Evolutionary conservation across 2,888 invertebrate species (phyloP), one percentile per base, ranked within the genome.

Genomic region (Plusia festucae): DNA sequence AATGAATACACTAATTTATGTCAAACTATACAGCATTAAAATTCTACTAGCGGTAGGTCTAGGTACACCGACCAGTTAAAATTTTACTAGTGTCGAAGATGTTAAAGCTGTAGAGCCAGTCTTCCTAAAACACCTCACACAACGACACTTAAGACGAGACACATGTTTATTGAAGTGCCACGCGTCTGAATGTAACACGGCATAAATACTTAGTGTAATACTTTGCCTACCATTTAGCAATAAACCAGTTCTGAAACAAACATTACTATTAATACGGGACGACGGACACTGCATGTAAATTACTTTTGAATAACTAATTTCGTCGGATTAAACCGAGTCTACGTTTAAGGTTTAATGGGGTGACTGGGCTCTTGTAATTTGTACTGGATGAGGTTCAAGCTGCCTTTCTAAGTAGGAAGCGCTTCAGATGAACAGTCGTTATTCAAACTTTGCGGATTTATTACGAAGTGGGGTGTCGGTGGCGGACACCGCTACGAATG

Each of bases 281-380:
- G 56, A 59, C 79, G 79, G 79, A 72, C 78, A 72, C 67, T 61
- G 79, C 77, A 74, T 79, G 79, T 77, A 79, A 79, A 79, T 79
- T 77, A 79, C 72, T 79, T 76, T 68, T 77, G 77, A 79, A 79
- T 79, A 79, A 76, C 79, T 76, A 79, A 79, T 79, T 70, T 65
- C 40, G 65, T 64, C 44, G 76, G 79, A 74, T 79, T 68, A 76
- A 65, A 51, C 53, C 46, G 76, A 76, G 62, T 68, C 66, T 53
- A 44, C 52, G 73, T 70, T 67, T 70, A 76, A 79, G 65, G 68
- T 74, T 74, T 76, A 79, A 79, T 71, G 62, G 74, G 74, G 69
- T 70, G 70, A 61, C 70, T 59, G 60, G 55, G 65, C 66, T 72
- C 64, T 57, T 65, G 68, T 68, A 79, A 74, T 79, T 76, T 79